Evolutionary conservation across 2,888 invertebrate genomes (phyloP), one percentile per base, ranked within the genome.

Genomic region (Geotrupes spiniger): DNA sequence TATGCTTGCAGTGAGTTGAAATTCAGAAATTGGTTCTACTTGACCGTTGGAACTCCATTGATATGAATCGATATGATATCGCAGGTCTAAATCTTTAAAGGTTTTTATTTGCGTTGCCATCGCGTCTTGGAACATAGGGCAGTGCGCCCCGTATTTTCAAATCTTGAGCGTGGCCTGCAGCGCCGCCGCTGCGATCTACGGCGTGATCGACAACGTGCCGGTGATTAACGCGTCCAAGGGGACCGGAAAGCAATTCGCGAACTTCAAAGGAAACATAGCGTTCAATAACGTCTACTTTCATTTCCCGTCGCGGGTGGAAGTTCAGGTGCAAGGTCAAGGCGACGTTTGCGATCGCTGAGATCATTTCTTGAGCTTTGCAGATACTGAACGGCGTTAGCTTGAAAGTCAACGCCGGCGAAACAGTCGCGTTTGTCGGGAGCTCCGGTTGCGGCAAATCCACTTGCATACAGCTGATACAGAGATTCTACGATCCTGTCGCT

Each of bases 391-490:
- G 83, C 1, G 73, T 90, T 0, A 80, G 76, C 59, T 65, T 90
- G 27, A 78, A 74, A 9, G 84, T 90, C 15, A 76, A 80, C 28
- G 76, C 82, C 2, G 89, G 89, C 0, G 80, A 89, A 67, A 87
- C 87, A 0, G 84, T 90, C 4, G 91, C 90, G 0, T 68, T 86
- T 21, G 85, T 85, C 2, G 82, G 89, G 0, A 74, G 82, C 25
- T 86, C 85, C 42, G 89, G 89, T 1, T 85, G 85, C 65, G 89
- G 90, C 38, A 90, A 90, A 72, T 86, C 86, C 4, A 90, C 89
- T 0, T 79, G 85, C 50, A 78, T 89, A 11, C 85, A 86, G 66
- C 70, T 91, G 8, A 65, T 89, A 16, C 84, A 88, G 65, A 71
- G 89, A 42, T 86, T 88, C 64, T 90, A 89, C 63, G 88, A 87